Evolutionary conservation across 2,113 vertebrate genomes (phyloP), one percentile per base, ranked within the genome.

Genomic region (Peromyscus polionotus): DNA sequence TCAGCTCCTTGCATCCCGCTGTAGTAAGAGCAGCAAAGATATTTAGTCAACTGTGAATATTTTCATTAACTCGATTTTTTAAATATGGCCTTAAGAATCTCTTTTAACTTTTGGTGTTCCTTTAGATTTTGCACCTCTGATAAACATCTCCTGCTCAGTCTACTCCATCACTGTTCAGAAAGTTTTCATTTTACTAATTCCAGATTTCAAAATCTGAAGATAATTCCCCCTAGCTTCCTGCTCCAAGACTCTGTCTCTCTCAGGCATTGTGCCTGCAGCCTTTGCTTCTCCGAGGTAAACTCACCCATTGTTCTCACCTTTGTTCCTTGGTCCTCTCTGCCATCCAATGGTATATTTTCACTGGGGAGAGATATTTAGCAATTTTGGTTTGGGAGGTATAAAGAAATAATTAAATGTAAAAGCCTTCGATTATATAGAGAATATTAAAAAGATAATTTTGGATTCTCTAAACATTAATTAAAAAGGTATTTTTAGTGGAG

Each of bases 31-130:
- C 24, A 73, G 14, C 65, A 33, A 17, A 31, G 48, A 39, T 79
- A 59, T 91, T 61, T 91, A 80, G 16, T 65, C 70, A 61, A 42
- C 67, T n/a, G 36, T 75, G 2, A 45, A 73, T 33, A 12, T 67
- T 95, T 92, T 90, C 22, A 42, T 79, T 80, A 17, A 42, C 57
- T 84, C 84, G 77, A 70, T 31, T 24, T 92, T 87, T 81, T 68
- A 39, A 61, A 22, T n/a, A 11, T 45, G 86, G 7, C 7, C 20
- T 61, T 61, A 42, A 89, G 16, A 87, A 54, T 65, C 28, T 4
- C 54, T 24, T 26, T 94, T 1, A 19, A 48, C 39, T 81, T 76
- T 31, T 26, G 77, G 2, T n/a, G 20, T 20, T 51, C 8, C 33
- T 28, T 81, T 92, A 87, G 42, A 54, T 75, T 84, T 77, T 85